Base-by-base conservation (phyloP, 1,140 invertebrate genomes). In the Papilio helenus region DNA sequence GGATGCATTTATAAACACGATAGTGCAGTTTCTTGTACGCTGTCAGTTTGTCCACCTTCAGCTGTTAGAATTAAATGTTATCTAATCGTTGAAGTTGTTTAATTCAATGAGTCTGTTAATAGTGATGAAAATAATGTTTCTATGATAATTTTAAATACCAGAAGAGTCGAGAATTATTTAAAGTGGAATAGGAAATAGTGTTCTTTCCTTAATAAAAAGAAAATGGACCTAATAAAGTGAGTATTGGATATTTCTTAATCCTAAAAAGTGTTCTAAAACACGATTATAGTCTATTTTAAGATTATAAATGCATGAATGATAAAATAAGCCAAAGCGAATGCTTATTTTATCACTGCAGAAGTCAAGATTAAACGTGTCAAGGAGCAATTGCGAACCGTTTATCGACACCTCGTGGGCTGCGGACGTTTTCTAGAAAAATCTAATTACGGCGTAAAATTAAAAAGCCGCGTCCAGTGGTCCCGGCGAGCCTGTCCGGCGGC, bases 391-490 rank as follows among this genome's bases (percentile, higher is more conserved):
- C 51, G 29, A 44, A 77, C 76, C 76, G 76, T 77, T 77, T 77
- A 77, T 18, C 55, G 76, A 77, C 51, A 77, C 26, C 74, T 49
- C 44, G 44, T 34, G 8, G 76, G 61, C 58, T 26, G 77, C 78
- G 82, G 81, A 82, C 79, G 81, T 84, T 87, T 81, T 80, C 80
- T 84, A 87, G 86, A 88, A 87, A 90, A 90, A 90, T 89, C 85
- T 89, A 90, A 91, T 91, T 90, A 90, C 84, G 82, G 85, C 80
- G 79, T 85, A 86, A 89, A 89, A 88, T 89, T 89, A 89, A 88
- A 89, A 86, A 81, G 81, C 77, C 78, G 71, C 84, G 81, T 87
- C 82, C 83, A 84, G 80, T 83, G 74, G 61, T 77, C 71, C 85
- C 84, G 83, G 76, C 84, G 82, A 79, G 72, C 76, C 68, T 83